Evolutionary conservation across 2,113 vertebrate genomes (phyloP).

Genomic region (Rhea americana): DNA sequence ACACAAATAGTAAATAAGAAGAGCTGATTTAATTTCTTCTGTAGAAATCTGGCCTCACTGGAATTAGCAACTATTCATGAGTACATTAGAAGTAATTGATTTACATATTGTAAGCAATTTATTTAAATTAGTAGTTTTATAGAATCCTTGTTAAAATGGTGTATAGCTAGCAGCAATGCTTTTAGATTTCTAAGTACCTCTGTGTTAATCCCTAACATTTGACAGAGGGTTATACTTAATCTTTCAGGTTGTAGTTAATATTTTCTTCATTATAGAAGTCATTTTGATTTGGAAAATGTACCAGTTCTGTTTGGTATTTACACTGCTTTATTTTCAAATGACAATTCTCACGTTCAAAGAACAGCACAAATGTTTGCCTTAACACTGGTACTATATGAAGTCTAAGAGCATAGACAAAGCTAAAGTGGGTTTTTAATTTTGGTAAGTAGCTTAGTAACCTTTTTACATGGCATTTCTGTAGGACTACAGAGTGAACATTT

Average conservation of each 20-base stretch:
- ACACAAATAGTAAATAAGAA: constrained; percentile 8
- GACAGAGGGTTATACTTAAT: neutral
- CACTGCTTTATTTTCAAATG: constrained; percentile 13
- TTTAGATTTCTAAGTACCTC: neutral
- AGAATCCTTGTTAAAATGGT: neutral
- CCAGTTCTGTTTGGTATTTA: neutral
- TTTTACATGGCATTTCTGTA: constrained; percentile 77
- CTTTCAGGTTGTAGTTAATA: neutral
- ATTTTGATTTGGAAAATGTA: constrained; percentile 65
- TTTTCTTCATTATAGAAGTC: neutral
- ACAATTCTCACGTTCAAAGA: neutral
- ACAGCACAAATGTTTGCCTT: neutral
- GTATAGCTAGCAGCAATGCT: neutral
- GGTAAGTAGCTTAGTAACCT: constrained; percentile 54
- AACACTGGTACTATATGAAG: neutral
- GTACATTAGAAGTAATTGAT: constrained; percentile 5
- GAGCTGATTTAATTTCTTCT: constrained; percentile 1
- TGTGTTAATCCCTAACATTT: neutral
- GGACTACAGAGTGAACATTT: constrained; percentile 99
- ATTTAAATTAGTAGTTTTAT: neutral
- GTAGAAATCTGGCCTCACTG: neutral
- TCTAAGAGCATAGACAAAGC: constrained; percentile 22
- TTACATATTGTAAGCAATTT: neutral
- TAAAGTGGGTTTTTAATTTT: neutral
- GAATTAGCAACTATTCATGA: constrained; percentile 7